Conservation (phyloP, 2,113 vertebrate species). For the Phocoena phocoena region DNA sequence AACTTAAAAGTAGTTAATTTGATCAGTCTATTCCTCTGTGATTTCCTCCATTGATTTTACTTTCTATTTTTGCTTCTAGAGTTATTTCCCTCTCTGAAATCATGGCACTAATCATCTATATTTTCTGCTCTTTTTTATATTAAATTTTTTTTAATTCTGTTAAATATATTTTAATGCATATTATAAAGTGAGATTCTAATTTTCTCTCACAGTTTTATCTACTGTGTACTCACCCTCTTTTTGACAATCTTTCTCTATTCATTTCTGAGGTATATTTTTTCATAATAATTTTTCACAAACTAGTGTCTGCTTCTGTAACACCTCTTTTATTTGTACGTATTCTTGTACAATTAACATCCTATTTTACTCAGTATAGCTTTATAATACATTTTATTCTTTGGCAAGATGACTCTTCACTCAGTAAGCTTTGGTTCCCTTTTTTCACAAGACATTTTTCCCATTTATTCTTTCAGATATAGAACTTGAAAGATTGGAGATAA, state of each 20-base stretch:
- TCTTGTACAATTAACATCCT: neutral
- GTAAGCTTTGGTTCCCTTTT: neutral
- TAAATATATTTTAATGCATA: neutral
- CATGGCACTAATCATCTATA: neutral
- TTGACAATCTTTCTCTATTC: neutral
- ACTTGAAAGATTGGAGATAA: neutral
- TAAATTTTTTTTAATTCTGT: neutral
- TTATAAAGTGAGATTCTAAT: neutral
- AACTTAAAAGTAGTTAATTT: neutral
- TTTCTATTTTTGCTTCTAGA: neutral
- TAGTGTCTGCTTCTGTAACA: neutral
- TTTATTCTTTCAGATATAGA: neutral
- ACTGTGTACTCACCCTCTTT: neutral
- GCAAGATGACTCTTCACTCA: neutral
- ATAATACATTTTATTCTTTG: neutral
- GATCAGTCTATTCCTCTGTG: neutral
- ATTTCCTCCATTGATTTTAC: neutral
- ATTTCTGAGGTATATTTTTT: neutral
- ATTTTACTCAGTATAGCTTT: neutral
- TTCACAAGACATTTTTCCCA: neutral
- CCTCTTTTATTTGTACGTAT: neutral
- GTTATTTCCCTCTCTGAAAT: neutral
- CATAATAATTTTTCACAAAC: neutral
- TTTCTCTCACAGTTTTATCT: neutral
- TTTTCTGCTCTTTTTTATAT: neutral